These are phyloP conservation scores for Prinia subflava DNA, from an alignment of 2,113 vertebrate genomes.

Conservation along the genomic window DNA sequence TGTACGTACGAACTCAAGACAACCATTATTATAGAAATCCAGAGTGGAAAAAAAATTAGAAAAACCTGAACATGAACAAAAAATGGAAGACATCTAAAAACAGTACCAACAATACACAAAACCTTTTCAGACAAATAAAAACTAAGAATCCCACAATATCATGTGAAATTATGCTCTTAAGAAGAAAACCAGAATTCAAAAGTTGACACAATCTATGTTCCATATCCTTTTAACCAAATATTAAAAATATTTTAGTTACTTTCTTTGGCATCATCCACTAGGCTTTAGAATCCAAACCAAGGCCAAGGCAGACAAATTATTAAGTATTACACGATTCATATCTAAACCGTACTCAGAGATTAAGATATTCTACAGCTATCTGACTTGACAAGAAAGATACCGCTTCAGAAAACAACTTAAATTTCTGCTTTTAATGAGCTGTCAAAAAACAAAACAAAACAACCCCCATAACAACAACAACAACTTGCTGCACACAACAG, in stretches of 20 bases:
- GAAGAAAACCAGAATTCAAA: not conserved
- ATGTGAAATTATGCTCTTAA: not conserved
- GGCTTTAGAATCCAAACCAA: not conserved
- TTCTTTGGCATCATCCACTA: not conserved
- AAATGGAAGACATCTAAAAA: not conserved
- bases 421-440: not conserved
- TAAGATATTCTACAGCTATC: not conserved
- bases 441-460: not conserved
- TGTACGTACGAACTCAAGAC: fast-evolving
- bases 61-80: not conserved
- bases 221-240: not conserved
- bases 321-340: not conserved
- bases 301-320: not conserved
- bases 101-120: not conserved
- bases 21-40: fast-evolving
- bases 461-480: not conserved
- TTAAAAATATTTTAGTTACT: not conserved
- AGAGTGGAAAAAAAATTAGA: fast-evolving
- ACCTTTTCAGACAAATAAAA: not conserved
- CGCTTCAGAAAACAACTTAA: not conserved
- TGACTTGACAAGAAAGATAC: not conserved
- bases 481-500: not conserved
- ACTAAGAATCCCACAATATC: not conserved
- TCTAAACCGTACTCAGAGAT: not conserved
- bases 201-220: not conserved